These are phyloP conservation scores for Spilarctia lutea DNA, from an alignment of 2,888 invertebrate species.

Conservation along the genomic window DNA sequence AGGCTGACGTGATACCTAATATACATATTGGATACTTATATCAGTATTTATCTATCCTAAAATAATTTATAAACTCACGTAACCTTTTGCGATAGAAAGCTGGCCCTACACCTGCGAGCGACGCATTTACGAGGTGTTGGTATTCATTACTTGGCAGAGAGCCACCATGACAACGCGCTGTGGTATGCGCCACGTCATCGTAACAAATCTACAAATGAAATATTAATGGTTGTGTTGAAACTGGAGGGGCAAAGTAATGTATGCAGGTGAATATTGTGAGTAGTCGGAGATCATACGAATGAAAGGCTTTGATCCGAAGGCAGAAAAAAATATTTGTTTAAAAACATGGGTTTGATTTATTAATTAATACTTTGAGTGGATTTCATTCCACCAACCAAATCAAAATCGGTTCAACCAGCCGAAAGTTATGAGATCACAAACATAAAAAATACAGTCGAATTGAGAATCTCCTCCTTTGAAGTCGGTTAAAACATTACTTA, in stretches of 20 bases:
- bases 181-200: slow-evolving; percentile 68
- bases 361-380: no score
- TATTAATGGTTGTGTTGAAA: slow-evolving; percentile 73
- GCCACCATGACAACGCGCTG: slow-evolving; percentile 60
- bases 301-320: background rate
- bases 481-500: no score
- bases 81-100: slow-evolving; percentile 48
- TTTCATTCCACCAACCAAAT: no score
- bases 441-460: no score
- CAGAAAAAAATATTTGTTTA: background rate
- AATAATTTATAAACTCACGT: slow-evolving; percentile 27
- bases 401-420: no score
- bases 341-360: no score
- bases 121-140: slow-evolving; percentile 37
- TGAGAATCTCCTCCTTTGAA: no score
- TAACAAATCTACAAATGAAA: slow-evolving; percentile 66
- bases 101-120: slow-evolving; percentile 50
- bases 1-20: no score
- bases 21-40: background rate
- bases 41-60: slow-evolving; percentile 6
- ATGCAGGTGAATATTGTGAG: slow-evolving; percentile 24
- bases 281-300: background rate
- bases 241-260: slow-evolving; percentile 48
- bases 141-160: slow-evolving; percentile 54
- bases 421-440: no score